Conservation (phyloP, 2,113 vertebrate genomes). For the Tonatia bakeri region DNA sequence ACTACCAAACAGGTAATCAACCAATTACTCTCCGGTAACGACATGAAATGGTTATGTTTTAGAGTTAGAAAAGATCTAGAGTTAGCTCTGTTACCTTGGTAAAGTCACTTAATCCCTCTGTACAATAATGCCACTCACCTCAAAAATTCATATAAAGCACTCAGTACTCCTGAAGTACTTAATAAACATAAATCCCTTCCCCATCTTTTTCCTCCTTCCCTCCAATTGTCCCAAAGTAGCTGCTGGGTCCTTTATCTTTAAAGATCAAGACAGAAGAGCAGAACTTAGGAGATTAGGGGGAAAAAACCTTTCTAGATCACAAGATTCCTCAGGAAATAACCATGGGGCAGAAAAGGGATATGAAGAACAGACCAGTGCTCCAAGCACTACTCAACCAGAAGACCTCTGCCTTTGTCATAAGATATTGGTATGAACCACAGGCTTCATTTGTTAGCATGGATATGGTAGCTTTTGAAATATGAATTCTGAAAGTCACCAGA, state of each 20-base stretch:
- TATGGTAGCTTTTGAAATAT: background rate
- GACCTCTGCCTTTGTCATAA: background rate
- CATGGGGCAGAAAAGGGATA: background rate
- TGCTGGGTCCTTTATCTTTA: background rate
- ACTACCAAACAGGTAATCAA: background rate
- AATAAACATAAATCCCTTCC: background rate
- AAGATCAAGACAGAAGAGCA: background rate
- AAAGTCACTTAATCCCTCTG: background rate
- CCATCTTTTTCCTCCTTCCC: background rate
- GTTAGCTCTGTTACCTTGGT: background rate
- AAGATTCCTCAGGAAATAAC: background rate
- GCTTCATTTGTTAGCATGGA: background rate
- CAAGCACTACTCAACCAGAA: background rate
- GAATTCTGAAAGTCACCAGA: background rate
- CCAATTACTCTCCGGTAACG: background rate
- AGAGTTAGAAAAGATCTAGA: background rate
- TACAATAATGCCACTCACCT: background rate
- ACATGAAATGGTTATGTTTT: background rate
- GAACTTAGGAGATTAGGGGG: background rate
- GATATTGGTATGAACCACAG: background rate
- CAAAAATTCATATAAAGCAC: constrained; percentile 1
- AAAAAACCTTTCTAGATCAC: background rate
- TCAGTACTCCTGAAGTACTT: background rate
- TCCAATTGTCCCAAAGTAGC: background rate
- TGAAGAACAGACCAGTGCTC: background rate